Conservation (phyloP, 2,797 vertebrate species). For the Perodicticus potto region DNA sequence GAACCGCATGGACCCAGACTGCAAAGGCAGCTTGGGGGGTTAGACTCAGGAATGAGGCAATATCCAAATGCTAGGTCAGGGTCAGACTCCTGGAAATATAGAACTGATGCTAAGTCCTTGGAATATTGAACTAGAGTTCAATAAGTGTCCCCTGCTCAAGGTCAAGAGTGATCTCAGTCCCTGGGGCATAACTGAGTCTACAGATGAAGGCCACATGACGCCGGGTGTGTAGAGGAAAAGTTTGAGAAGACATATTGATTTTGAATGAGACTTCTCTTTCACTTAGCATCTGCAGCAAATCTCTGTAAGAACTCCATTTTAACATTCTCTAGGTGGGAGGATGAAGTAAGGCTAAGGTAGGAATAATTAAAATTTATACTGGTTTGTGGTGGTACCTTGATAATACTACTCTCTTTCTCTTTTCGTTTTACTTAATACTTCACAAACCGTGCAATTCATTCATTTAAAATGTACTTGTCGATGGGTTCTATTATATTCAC, state of each 20-base stretch:
- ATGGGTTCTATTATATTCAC: neutral
- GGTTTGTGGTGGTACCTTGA: neutral
- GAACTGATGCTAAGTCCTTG: neutral
- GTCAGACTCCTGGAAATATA: neutral
- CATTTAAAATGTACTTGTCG: neutral
- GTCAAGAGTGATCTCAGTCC: conserved; percentile 54
- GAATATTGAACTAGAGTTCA: neutral
- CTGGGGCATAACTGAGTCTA: neutral
- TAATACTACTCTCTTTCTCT: neutral
- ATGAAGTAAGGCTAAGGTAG: neutral
- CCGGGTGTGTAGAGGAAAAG: neutral
- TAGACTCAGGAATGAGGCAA: neutral
- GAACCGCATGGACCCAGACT: neutral
- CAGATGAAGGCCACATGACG: neutral
- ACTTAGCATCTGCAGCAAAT: conserved; percentile 39
- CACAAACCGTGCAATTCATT: neutral
- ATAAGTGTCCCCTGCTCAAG: conserved; percentile 22
- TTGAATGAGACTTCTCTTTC: conserved; percentile 31
- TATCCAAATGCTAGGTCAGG: neutral
- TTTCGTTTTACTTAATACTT: conserved; percentile 24
- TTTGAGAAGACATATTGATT: conserved; percentile 35
- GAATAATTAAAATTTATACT: neutral
- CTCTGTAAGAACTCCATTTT: neutral
- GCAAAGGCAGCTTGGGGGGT: neutral
- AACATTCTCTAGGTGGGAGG: neutral